phyloP scores from a whole-genome alignment of 1,140 invertebrate genomes.

The Macrocentrus cingulum region DNA sequence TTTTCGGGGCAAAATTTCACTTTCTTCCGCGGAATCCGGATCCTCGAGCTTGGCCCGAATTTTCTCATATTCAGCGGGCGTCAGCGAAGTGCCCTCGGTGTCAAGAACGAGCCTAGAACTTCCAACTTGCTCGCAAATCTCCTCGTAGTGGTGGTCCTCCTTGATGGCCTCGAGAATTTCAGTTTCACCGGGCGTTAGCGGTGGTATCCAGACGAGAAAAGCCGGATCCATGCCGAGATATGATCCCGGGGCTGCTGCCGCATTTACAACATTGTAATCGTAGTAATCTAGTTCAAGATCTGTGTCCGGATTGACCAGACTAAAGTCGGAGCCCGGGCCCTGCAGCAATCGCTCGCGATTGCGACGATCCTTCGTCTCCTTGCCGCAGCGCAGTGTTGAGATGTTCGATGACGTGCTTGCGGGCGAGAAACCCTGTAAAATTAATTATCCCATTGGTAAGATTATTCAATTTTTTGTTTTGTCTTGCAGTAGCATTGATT shows the following conservation, averaged over 20 bases:
- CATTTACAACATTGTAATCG: conserved; percentile 81
- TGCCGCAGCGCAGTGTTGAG: conserved; percentile 53
- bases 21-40: conserved; percentile 1
- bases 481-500: background rate
- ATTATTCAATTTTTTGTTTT: background rate
- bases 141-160: conserved; percentile 33
- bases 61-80: conserved; percentile 42
- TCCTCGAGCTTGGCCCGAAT: conserved; percentile 31
- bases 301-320: conserved; percentile 69
- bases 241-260: conserved; percentile 78
- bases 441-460: background rate
- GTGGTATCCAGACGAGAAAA: conserved; percentile 83
- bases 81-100: conserved; percentile 44
- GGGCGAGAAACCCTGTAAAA: conserved; percentile 68
- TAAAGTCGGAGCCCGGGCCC: conserved; percentile 74
- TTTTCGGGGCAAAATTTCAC: conserved; percentile 22
- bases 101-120: conserved; percentile 31
- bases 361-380: conserved; percentile 76
- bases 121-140: conserved; percentile 23
- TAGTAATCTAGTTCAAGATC: conserved; percentile 87
- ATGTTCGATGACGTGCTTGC: conserved; percentile 65
- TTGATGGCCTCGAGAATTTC: conserved; percentile 34
- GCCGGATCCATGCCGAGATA: conserved; percentile 85
- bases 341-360: conserved; percentile 71
- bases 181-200: conserved; percentile 59